phyloP scores from a whole-genome alignment of 2,797 vertebrate genomes.

The Mycteria americana region DNA sequence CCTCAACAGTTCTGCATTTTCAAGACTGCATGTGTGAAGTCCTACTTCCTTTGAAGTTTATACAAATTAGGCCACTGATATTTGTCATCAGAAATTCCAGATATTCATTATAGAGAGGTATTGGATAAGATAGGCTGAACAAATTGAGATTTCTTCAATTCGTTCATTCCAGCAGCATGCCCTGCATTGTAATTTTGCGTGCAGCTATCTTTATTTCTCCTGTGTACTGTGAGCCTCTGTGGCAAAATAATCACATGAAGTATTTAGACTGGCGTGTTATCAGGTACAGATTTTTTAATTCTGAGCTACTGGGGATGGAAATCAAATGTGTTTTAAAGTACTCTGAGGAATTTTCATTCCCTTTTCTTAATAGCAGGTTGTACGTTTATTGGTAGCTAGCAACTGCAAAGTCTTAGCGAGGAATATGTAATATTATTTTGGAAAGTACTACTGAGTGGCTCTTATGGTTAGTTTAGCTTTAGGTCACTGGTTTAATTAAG shows the following conservation, averaged over 20 bases:
- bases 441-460: background rate
- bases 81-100: background rate
- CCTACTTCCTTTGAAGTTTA: background rate
- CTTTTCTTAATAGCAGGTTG: constrained; percentile 35
- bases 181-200: background rate
- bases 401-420: background rate
- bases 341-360: constrained; percentile 45
- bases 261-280: constrained; percentile 21
- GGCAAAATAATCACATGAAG: constrained; percentile 17
- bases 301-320: constrained; percentile 12
- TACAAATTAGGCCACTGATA: background rate
- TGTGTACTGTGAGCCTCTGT: background rate
- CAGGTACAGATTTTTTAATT: constrained; percentile 56
- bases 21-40: background rate
- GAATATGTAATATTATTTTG: background rate
- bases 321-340: constrained; percentile 16
- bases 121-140: background rate
- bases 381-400: background rate
- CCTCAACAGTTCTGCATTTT: background rate
- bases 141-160: constrained; percentile 29
- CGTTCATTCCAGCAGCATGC: background rate
- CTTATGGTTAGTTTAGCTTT: background rate
- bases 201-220: constrained; percentile 45
- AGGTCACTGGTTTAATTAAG: background rate
- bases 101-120: background rate